Conservation (phyloP, 2,113 vertebrate genomes). For the Erythrolamprus reginae region DNA sequence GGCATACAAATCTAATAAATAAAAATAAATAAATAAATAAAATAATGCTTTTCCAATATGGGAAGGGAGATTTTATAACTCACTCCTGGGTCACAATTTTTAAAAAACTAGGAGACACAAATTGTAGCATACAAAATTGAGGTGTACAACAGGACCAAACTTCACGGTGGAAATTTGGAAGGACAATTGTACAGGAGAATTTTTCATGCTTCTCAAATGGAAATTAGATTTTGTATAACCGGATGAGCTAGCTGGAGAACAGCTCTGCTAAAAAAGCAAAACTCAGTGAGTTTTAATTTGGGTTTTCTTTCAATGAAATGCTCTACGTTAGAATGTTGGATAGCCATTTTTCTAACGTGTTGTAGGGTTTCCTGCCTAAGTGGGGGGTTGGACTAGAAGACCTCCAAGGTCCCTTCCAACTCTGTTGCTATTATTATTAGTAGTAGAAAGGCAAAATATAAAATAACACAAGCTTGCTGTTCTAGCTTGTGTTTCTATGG, state of each 20-base stretch:
- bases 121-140: not conserved
- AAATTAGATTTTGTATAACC: not conserved
- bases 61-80: not conserved
- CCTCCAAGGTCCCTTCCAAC: no score
- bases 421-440: no score
- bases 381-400: no score
- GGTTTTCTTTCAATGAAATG: not conserved
- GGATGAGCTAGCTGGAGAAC: not conserved
- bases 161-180: not conserved
- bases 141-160: not conserved
- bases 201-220: not conserved
- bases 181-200: not conserved
- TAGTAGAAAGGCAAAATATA: not conserved
- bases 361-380: no score
- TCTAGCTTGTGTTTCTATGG: not conserved
- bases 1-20: no score
- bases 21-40: no score
- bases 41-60: not conserved
- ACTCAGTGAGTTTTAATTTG: not conserved
- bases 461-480: not conserved
- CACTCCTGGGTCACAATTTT: not conserved
- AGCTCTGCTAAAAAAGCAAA: not conserved
- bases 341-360: no score
- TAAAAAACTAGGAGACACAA: not conserved
- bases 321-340: no score